Evolutionary conservation across 2,888 invertebrate genomes (phyloP).

Genomic region (Ametastegia equiseti): DNA sequence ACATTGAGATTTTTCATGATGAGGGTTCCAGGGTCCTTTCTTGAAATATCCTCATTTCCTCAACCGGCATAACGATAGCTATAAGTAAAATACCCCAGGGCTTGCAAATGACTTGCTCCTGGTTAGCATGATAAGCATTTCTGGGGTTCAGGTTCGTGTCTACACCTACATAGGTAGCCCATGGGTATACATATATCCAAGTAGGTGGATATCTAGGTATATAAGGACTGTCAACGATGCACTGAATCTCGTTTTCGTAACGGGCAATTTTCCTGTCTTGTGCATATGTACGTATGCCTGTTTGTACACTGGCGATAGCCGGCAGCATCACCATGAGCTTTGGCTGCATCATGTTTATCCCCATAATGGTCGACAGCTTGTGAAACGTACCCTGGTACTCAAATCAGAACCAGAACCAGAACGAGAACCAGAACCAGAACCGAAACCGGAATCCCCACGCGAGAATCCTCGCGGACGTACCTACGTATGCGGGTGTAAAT

Average conservation of each 20-base stretch:
- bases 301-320: background rate
- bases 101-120: background rate
- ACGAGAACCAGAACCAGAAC: constrained; percentile 48
- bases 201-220: no score
- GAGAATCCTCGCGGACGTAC: constrained; percentile 53
- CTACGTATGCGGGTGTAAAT: constrained; percentile 16
- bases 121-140: background rate
- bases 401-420: no score
- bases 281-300: no score
- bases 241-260: constrained; percentile 15
- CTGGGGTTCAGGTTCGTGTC: background rate
- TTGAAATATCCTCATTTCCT: background rate
- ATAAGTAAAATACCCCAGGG: background rate
- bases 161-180: background rate
- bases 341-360: background rate
- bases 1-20: background rate
- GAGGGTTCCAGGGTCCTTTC: background rate
- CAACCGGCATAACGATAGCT: background rate
- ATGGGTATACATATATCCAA: background rate
- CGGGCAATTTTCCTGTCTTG: constrained; percentile 19
- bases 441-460: constrained; percentile 64
- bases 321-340: background rate
- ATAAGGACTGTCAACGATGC: constrained; percentile 16
- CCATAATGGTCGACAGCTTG: background rate
- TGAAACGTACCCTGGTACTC: background rate